Percentiles rank a stretch among this genome's conserved stretches.
phyloP scores from a whole-genome alignment of 2,888 invertebrate genomes.

The Blomia tropicalis region DNA sequence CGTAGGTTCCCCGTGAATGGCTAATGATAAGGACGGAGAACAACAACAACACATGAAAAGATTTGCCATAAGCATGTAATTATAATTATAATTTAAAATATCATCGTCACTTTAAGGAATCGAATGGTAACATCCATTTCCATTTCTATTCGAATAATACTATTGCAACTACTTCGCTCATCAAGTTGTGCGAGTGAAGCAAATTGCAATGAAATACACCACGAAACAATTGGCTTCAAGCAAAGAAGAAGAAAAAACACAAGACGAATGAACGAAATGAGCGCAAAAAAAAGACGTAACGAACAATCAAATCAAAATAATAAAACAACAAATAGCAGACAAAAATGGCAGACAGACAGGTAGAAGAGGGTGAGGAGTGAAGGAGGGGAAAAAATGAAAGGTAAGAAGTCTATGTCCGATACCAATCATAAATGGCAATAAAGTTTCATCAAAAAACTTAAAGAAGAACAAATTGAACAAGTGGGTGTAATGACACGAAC shows the following conservation, averaged over 20 bases:
- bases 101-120: slow-evolving; percentile 13
- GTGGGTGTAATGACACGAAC: not conserved
- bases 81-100: slow-evolving; percentile 3
- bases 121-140: not conserved
- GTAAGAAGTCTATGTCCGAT: not conserved
- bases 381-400: no score
- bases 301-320: not conserved
- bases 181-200: slow-evolving; percentile 11
- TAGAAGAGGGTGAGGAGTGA: no score
- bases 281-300: not conserved
- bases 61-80: slow-evolving; percentile 15
- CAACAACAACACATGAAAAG: not conserved
- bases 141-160: not conserved
- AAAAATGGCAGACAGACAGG: no score
- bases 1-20: not conserved
- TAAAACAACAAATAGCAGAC: no score
- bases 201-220: not conserved
- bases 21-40: not conserved
- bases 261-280: not conserved
- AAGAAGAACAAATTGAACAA: not conserved
- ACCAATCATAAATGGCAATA: not conserved
- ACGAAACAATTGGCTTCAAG: no score
- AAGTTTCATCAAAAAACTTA: not conserved
- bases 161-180: not conserved
- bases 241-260: no score